Conservation (phyloP, 2,797 vertebrate species). For the Bovichtus diacanthus region DNA sequence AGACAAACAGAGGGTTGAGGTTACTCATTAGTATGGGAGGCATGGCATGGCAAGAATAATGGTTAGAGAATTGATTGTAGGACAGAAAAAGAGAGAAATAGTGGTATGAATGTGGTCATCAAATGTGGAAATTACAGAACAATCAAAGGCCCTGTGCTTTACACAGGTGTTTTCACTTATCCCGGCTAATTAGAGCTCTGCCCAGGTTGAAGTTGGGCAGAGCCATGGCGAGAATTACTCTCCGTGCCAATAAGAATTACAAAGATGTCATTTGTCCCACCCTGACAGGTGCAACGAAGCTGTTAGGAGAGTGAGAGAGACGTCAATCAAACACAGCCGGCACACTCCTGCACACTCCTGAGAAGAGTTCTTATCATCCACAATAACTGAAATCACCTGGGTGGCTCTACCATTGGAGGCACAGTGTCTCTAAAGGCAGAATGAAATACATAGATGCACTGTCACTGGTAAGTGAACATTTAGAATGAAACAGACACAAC, state of each 20-base stretch:
- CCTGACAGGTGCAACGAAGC: slow-evolving; percentile 10
- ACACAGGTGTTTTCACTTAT: slow-evolving; percentile 19
- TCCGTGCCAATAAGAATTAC: slow-evolving; percentile 13
- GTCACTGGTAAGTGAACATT: background rate
- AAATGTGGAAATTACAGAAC: slow-evolving; percentile 32
- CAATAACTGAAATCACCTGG: slow-evolving; percentile 14
- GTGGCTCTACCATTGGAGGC: background rate
- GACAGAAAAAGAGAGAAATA: slow-evolving; percentile 20
- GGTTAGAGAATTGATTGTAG: slow-evolving; percentile 22
- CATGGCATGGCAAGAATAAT: slow-evolving; percentile 32
- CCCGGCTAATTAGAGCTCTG: slow-evolving; percentile 20
- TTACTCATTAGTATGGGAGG: slow-evolving; percentile 62
- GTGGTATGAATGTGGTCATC: slow-evolving; percentile 13
- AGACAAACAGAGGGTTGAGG: slow-evolving; percentile 66
- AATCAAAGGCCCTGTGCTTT: slow-evolving; percentile 20
- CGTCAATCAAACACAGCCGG: slow-evolving; percentile 31
- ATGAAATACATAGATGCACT: background rate
- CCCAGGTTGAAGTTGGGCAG: slow-evolving; percentile 14
- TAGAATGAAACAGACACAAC: background rate
- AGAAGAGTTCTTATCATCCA: slow-evolving; percentile 20
- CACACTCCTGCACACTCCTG: slow-evolving; percentile 3
- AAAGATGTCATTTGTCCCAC: slow-evolving; percentile 14
- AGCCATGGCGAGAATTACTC: slow-evolving; percentile 16
- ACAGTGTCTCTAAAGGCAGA: background rate
- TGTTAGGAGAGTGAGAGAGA: background rate